Evolutionary conservation across 2,113 vertebrate species (phyloP).

Genomic region (Melospiza melodia): DNA sequence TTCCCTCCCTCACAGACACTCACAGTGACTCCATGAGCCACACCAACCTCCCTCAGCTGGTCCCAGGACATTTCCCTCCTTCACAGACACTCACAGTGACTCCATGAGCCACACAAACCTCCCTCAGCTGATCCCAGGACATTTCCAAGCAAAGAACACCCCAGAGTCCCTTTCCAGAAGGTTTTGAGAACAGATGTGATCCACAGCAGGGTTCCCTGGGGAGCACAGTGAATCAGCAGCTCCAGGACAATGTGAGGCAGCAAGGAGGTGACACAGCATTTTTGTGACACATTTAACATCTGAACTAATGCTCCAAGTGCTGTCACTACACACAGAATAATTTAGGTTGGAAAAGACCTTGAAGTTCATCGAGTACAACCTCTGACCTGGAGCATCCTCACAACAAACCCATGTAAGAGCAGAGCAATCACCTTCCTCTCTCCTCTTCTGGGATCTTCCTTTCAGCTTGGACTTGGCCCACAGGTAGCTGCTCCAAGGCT

Average conservation of each 20-base stretch:
- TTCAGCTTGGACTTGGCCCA: not conserved
- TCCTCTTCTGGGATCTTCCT: not conserved
- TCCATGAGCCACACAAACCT: not conserved
- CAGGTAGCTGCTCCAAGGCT: not conserved
- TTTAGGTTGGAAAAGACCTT: not conserved
- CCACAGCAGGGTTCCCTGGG: not conserved
- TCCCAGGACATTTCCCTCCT: too few relatives aligned
- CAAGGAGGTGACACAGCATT: not conserved
- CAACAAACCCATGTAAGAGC: not conserved
- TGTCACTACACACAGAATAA: not conserved
- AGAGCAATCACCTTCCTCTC: not conserved
- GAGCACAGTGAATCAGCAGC: not conserved
- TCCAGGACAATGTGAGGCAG: rapidly evolving
- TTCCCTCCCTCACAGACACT: not conserved
- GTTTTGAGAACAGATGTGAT: not conserved
- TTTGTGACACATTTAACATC: not conserved
- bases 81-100: not conserved
- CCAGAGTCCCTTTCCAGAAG: not conserved
- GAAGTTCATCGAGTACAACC: not conserved
- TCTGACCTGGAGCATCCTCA: not conserved
- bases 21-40: too few relatives aligned
- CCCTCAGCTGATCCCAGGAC: not conserved
- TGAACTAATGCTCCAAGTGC: not conserved
- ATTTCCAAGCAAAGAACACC: not conserved
- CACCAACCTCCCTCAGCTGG: too few relatives aligned